Evolutionary conservation across 35 echinoderm and acorn worm species (phyloP).

Genomic region (Anneissia japonica): DNA sequence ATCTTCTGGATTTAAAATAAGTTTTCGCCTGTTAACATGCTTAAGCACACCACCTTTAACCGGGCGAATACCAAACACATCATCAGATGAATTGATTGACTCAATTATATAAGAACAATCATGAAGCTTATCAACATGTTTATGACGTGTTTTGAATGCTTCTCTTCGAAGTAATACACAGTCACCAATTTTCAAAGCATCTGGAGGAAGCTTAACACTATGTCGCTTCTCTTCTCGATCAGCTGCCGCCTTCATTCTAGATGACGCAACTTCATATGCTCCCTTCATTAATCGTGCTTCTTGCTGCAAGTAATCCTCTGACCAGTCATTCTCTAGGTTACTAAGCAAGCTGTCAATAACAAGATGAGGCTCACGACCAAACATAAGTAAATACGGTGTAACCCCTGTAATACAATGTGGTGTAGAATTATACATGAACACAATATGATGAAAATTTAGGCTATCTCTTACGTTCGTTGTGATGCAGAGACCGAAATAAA

Average conservation of each 20-base stretch:
- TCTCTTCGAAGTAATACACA: background rate
- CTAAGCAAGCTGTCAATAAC: conserved; percentile 29
- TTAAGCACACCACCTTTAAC: background rate
- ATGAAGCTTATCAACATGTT: conserved; percentile 14
- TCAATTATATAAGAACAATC: background rate
- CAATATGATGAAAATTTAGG: background rate
- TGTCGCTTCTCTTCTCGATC: conserved; percentile 1
- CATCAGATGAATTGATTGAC: background rate
- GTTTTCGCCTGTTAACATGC: background rate
- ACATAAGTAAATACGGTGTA: background rate
- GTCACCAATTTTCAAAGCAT: background rate
- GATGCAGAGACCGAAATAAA: background rate
- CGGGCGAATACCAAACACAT: background rate
- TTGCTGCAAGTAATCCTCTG: conserved; percentile 25
- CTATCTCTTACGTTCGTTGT: background rate
- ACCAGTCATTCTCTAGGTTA: conserved; percentile 14
- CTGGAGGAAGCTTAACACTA: background rate
- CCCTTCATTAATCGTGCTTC: background rate
- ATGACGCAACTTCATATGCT: background rate
- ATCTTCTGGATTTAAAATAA: background rate
- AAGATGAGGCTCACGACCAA: conserved; percentile 15
- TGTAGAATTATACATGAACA: conserved; percentile 6
- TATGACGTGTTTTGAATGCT: conserved; percentile 22
- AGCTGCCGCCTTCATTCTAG: background rate
- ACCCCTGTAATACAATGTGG: background rate